These are phyloP conservation scores for Muscicapa comitata DNA, from an alignment of 2,797 vertebrate genomes.

Conservation along the genomic window DNA sequence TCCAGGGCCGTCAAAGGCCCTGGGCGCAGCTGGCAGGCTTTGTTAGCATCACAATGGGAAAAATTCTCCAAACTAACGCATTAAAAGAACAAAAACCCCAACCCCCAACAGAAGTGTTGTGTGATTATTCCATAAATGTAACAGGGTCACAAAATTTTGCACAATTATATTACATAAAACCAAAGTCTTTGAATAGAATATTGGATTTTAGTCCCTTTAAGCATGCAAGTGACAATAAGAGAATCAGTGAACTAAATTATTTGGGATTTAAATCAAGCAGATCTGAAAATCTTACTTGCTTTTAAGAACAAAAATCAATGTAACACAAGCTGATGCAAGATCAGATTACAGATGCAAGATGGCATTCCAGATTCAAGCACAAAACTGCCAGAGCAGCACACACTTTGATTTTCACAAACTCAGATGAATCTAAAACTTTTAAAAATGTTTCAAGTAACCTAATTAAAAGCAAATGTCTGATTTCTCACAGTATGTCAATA, in stretches of 20 bases:
- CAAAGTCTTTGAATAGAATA: neutral
- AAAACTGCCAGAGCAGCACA: neutral
- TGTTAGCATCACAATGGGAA: too few relatives aligned
- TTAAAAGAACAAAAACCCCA: too few relatives aligned
- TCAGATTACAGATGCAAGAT: neutral
- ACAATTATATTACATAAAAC: neutral
- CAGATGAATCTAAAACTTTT: neutral
- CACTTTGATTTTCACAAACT: neutral
- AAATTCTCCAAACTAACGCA: too few relatives aligned
- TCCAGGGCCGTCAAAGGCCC: too few relatives aligned
- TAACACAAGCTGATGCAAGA: neutral
- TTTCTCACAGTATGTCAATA: neutral
- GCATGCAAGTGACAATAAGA: fast-evolving
- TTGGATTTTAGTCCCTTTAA: neutral
- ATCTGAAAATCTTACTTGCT: neutral
- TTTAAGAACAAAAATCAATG: neutral
- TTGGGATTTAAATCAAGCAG: neutral
- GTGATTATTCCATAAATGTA: neutral
- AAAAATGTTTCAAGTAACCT: neutral
- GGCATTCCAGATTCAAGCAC: neutral
- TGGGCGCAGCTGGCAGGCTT: too few relatives aligned
- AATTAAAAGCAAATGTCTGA: neutral
- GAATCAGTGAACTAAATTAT: neutral
- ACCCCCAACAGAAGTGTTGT: too few relatives aligned
- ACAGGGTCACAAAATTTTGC: neutral